These are phyloP conservation scores for Pagetopsis macropterus DNA, from an alignment of 2,797 vertebrate species.

Conservation along the genomic window DNA sequence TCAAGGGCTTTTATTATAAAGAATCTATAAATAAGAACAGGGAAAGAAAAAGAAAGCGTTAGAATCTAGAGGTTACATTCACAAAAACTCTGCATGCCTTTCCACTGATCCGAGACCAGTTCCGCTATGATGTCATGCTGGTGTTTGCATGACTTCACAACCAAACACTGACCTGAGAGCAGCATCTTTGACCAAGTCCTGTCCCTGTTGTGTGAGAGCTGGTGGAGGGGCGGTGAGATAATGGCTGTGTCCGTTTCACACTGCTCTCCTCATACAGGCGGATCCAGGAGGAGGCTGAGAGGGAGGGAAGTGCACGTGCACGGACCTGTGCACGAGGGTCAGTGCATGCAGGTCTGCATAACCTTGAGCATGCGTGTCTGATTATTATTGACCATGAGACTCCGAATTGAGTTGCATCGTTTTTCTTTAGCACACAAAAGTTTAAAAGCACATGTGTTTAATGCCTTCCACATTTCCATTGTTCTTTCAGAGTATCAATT, in stretches of 20 bases:
- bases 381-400: background rate
- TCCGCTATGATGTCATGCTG: constrained; percentile 26
- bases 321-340: background rate
- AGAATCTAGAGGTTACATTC: constrained; percentile 9
- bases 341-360: constrained; percentile 5
- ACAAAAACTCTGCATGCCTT: background rate
- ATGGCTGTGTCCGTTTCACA: constrained; percentile 67
- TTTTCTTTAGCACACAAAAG: background rate
- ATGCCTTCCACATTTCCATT: too few species aligned
- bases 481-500: too few species aligned
- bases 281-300: constrained; percentile 65
- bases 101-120: constrained; percentile 40
- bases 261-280: constrained; percentile 76
- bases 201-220: constrained; percentile 49
- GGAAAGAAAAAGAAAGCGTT: background rate
- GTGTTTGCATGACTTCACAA: constrained; percentile 44
- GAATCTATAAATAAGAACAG: constrained; percentile 19
- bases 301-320: constrained; percentile 31
- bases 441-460: background rate
- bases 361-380: background rate
- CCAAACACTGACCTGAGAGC: constrained; percentile 43
- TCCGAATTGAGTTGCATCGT: background rate
- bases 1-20: constrained; percentile 13
- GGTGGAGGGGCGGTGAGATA: constrained; percentile 32
- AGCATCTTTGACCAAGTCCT: constrained; percentile 46